Evolutionary conservation across 2,888 invertebrate genomes (phyloP), one percentile per base, ranked within the genome.

Genomic region (Torymus tubicola): DNA sequence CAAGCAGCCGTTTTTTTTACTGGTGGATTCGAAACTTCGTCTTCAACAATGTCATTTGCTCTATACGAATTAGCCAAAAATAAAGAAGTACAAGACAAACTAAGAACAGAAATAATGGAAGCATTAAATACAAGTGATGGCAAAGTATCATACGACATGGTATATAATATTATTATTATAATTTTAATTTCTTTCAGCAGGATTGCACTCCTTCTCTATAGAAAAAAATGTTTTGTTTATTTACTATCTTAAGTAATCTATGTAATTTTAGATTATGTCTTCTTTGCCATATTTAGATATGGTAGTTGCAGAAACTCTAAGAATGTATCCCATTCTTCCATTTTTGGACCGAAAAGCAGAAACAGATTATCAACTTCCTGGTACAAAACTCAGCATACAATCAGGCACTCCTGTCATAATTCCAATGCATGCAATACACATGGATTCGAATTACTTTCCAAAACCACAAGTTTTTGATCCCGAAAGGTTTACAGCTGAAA

Each of bases 391-490:
- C 10, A 72, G 84, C 0, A 63, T 91, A 14, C 85, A 89, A 61
- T 87, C 90, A 72, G 91, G 90, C 2, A 89, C 86, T 11, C 86
- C 87, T 0, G 82, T 91, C 0, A 80, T 86, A 2, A 87, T 92
- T n/a, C 87, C 91, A 0, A 84, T 91, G 72, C 79, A 83, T 2
- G 89, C 88, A 0, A 52, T 92, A 14, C 92, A 92, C 18, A 87
- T 86, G 16, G 91, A 92, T 82, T 85, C 88, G 0, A 80, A 88
- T 63, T 89, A 89, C 78, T 92, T 86, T 73, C 89, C 91, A 0
- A 85, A 91, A 60, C 91, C 92, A 0, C 81, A 89, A 0, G 86
- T 86, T 76, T 92, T 89, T 82, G 89, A 92, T 84, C 92, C 92
- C 0, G 90, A 91, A 58, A 85, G 91, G 75, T 92, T 92, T 83